Evolutionary conservation across 2,797 vertebrate species (phyloP), one percentile per base, ranked within the genome.

Genomic region (Mus caroli): DNA sequence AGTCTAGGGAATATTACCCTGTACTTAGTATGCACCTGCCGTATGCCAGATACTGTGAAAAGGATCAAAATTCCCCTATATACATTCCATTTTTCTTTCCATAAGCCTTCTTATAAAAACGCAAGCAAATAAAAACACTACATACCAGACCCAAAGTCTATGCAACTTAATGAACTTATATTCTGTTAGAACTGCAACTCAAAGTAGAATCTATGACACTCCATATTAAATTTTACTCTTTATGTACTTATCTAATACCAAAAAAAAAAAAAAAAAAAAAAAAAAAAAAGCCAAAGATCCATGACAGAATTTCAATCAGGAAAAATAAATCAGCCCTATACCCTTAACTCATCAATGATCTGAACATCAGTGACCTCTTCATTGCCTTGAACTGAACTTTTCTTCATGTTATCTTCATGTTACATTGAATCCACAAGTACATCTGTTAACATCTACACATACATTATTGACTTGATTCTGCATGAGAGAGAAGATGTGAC

Each of bases 1-100:
- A 92, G 10, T 87, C 24, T 24, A 17, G 56, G 28, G 34, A n/a
- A 24, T 46, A 52, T 40, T 84, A 93, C 11, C 43, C 73, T 69
- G 14, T 56, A 85, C 91, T 79, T 89, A 84, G 13, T 83, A 12
- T 94, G 26, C 15, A 96, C 71, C 62, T 94, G 8, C 4, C 92
- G 6, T 86, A 4, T 83, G 50, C 76, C 79, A 97, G 69, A 67
- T 80, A 67, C 20, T 69, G 0, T 46, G 28, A 54, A 95, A 94
- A 91, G 40, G 22, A 88, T n/a, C 88, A 94, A 90, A 17, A 43
- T 43, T 43, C 26, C 37, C 56, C 80, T 60, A 60, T 26, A 60
- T 17, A 40, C 13, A 60, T 56, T 82, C 7, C 22, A 24, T 17
- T 60, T 60, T 60, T 17, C 52, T 37, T n/a, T 58, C 8, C 54